Conservation (phyloP, 2,113 vertebrate genomes). For the Monopterus albus region DNA sequence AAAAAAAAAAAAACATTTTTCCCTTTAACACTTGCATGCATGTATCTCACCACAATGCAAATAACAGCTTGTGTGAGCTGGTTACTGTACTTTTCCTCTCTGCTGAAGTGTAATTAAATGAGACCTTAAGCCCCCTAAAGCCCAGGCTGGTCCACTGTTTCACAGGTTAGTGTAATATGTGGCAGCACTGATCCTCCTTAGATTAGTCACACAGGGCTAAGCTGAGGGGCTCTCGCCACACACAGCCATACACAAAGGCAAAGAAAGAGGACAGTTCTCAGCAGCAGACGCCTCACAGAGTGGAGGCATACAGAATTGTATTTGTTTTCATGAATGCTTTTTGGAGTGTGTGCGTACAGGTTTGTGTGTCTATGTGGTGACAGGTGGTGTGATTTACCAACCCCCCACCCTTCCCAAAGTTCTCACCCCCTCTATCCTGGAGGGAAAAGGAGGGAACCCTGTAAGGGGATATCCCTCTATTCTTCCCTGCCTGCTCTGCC, state of each 20-base stretch:
- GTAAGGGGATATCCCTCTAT: constrained; percentile 88
- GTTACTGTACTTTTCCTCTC: constrained; percentile 69
- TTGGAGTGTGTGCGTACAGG: constrained; percentile 4
- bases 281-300: constrained; percentile 11
- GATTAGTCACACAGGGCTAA: constrained; percentile 77
- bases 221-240: constrained; percentile 55
- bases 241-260: neutral
- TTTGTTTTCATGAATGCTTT: constrained; percentile 8
- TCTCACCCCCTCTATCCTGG: constrained; percentile 71
- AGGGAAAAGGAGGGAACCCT: constrained; percentile 82
- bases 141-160: constrained; percentile 53
- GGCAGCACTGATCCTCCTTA: constrained; percentile 73
- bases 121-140: constrained; percentile 69
- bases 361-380: constrained; percentile 9
- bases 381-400: constrained; percentile 73
- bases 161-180: constrained; percentile 58
- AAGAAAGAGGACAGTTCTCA: constrained; percentile 9
- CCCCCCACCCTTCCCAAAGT: constrained; percentile 57
- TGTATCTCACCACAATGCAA: constrained; percentile 2
- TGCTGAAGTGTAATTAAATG: constrained; percentile 76
- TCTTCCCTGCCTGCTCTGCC: constrained; percentile 81
- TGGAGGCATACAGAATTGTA: neutral
- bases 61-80: constrained; percentile 47
- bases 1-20: too few species aligned
- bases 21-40: neutral